A percentile compares a stretch with the other conserved stretches of the same genome.
phyloP scores from a whole-genome alignment of 2,888 invertebrate species.

The Drosophila pseudotalamancana region DNA sequence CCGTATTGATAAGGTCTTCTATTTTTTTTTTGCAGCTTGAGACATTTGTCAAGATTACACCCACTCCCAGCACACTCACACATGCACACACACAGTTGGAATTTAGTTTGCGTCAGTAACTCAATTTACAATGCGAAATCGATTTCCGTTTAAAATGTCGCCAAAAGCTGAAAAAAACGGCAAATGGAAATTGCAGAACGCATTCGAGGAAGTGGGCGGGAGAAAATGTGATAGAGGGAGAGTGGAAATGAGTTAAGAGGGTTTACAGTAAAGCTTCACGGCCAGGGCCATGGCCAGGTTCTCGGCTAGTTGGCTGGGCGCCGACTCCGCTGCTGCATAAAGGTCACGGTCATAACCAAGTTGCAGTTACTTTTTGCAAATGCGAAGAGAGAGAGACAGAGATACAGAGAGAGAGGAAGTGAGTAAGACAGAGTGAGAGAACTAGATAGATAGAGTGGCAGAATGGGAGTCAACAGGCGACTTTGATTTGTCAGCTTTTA shows the following conservation, averaged over 20 bases:
- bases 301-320: slow-evolving; percentile 58
- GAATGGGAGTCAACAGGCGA: slow-evolving; percentile 26
- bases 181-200: slow-evolving; percentile 32
- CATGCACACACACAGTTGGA: background rate
- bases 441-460: no score
- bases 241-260: background rate
- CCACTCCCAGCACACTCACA: background rate
- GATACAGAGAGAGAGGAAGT: background rate
- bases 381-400: background rate
- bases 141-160: slow-evolving; percentile 71
- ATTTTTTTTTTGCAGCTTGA: slow-evolving; percentile 9
- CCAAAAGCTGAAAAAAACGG: slow-evolving; percentile 36
- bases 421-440: background rate
- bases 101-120: slow-evolving; percentile 53
- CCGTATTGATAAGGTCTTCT: slow-evolving; percentile 52
- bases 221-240: background rate
- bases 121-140: slow-evolving; percentile 69
- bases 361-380: slow-evolving; percentile 35
- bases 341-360: slow-evolving; percentile 65
- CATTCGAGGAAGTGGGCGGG: background rate
- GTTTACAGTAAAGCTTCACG: slow-evolving; percentile 16
- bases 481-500: slow-evolving; percentile 39
- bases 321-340: slow-evolving; percentile 71
- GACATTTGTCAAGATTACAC: slow-evolving; percentile 49
- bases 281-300: slow-evolving; percentile 29